Conservation (phyloP, 1,140 invertebrate species). For the Agraylea sexmaculata region DNA sequence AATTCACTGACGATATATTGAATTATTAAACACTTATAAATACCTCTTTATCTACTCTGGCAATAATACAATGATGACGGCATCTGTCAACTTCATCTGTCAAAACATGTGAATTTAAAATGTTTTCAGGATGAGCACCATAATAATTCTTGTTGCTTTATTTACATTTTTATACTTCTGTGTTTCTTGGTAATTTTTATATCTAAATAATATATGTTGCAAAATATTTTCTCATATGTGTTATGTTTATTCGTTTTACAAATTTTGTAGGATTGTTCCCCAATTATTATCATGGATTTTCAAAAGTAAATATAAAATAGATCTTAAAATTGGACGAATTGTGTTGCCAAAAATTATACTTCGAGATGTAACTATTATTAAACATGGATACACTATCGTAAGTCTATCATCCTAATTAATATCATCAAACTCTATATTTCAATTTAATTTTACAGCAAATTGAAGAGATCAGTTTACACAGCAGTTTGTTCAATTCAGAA, state of each 20-base stretch:
- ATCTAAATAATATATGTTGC: no score
- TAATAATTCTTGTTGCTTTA: no score
- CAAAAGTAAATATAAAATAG: slow-evolving; percentile 51
- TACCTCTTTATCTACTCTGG: no score
- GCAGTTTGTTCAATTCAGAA: slow-evolving; percentile 82
- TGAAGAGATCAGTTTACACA: slow-evolving; percentile 73
- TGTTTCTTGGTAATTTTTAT: no score
- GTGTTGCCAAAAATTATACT: slow-evolving; percentile 54
- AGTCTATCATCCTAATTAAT: slow-evolving; percentile 29
- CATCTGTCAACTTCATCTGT: no score
- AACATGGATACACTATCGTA: slow-evolving; percentile 57
- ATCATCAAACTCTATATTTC: slow-evolving; percentile 73
- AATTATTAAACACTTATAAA: no score
- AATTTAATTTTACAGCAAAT: slow-evolving; percentile 64
- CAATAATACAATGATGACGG: no score
- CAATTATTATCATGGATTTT: slow-evolving; percentile 55
- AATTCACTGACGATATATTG: no score
- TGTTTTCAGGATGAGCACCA: no score
- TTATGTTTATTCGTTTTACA: slow-evolving; percentile 9
- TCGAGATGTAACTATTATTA: slow-evolving; percentile 51
- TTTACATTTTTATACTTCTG: no score
- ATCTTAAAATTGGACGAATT: slow-evolving; percentile 54
- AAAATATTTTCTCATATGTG: slow-evolving; percentile 4
- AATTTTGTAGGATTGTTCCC: slow-evolving; percentile 45
- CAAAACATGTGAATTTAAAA: no score